Evolutionary conservation across 2,113 vertebrate species (phyloP), one percentile per base, ranked within the genome.

Genomic region (Odocoileus hemionus): DNA sequence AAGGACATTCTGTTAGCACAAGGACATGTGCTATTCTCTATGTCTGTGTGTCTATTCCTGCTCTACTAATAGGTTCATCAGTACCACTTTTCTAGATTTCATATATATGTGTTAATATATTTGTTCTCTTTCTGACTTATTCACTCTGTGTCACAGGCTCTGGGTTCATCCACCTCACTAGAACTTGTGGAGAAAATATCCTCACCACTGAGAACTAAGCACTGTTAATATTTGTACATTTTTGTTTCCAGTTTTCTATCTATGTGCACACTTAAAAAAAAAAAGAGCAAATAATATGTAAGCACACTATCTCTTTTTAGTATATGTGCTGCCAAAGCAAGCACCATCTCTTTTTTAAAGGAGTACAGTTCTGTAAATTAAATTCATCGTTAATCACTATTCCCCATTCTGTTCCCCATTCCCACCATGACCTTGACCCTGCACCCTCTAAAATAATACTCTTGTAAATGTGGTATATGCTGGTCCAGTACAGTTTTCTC

Each of bases 301-400:
- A 95, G 78, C 91, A 95, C 15, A 26, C 19, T 79, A 26, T 80
- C 58, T 85, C 86, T 96, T 96, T 92, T 96, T 93, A 17, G 55
- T 85, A 30, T 60, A 36, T 45, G 36, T 45, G 26, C 55, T 60
- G 55, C 83, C 36, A 4, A 60, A 85, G 83, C 55, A 90, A 96
- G 54, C 6, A 55, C 16, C 43, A 25, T 74, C 70, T 80, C 87
- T 94, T 89, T 83, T 92, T 94, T 43, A 90, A 93, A 94, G 78
- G 7, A 67, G 43, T 85, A 14, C 39, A 39, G 50, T 88, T 17
- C 64, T 92, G 45, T 12, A 78, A 76, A 36, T 70, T 61, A 87
- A 89, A 79, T 47, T 89, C 23, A 85, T 85, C 84, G 86, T 90
- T 74, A 86, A 82, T 87, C 45, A 84, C 78, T 28, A 23, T 93